A percentile compares a stretch with the other conserved stretches of the same genome.
Evolutionary conservation across 2,888 invertebrate species (phyloP).

Genomic region (Nysson spinosus): DNA sequence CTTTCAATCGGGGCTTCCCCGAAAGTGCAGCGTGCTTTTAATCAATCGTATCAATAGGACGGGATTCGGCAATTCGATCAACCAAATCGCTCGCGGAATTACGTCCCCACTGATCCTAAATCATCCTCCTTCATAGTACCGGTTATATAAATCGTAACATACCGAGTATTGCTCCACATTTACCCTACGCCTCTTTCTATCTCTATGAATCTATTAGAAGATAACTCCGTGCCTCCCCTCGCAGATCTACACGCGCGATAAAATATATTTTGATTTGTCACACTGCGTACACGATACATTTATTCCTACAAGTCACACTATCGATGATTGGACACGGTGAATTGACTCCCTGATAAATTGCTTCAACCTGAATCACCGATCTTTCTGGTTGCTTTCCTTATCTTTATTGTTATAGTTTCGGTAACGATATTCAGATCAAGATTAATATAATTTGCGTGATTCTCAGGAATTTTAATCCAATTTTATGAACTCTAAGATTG

Average conservation of each 20-base stretch:
- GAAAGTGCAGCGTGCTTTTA: constrained; percentile 60
- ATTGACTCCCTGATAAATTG: constrained; percentile 44
- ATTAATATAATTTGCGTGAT: too few species aligned
- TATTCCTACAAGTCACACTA: constrained; percentile 58
- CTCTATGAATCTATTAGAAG: constrained; percentile 52
- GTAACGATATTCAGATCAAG: too few species aligned
- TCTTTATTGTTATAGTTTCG: too few species aligned
- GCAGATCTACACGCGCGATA: constrained; percentile 49
- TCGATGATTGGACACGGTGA: constrained; percentile 52
- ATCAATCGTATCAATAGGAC: constrained; percentile 67
- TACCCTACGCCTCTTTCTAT: constrained; percentile 10
- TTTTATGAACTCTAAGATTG: too few species aligned
- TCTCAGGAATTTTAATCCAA: too few species aligned
- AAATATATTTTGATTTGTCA: constrained; percentile 68
- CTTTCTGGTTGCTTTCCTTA: too few species aligned
- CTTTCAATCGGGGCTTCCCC: constrained; percentile 57
- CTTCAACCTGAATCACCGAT: not conserved
- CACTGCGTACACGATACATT: constrained; percentile 52
- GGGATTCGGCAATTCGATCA: constrained; percentile 63
- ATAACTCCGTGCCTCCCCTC: constrained; percentile 41
- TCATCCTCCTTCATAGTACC: constrained; percentile 49
- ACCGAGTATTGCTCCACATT: constrained; percentile 20
- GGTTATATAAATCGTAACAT: constrained; percentile 43
- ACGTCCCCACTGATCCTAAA: constrained; percentile 61
- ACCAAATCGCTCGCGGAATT: constrained; percentile 70